Base-by-base conservation (phyloP, 2,113 vertebrate genomes). In the Nannospalax galili region DNA sequence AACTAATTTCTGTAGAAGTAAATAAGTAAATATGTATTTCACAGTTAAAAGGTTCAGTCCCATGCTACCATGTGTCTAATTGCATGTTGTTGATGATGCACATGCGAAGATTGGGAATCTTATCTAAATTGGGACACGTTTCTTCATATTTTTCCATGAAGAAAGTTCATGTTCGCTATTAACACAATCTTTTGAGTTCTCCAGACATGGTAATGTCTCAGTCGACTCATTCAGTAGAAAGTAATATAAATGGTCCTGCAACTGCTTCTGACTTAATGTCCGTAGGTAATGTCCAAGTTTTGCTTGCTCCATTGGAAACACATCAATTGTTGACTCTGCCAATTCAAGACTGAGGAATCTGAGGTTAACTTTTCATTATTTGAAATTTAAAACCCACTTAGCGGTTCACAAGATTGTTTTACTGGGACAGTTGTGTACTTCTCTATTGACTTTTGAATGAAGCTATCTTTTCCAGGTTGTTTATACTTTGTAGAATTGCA, bases 221-320 rank as follows among this genome's bases (percentile, higher is more conserved):
- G 78, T 92, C 69, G 16, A 86, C 32, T 86, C 60, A 94, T 92
- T 97, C 58, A 95, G 74, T 92, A 95, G 28, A 56, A 67, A 64
- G 30, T 87, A 96, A 93, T 90, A 96, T 88, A 96, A 86, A 94
- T 91, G 96, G 67, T 42, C 95, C 88, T 82, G 95, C 45, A 98
- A 81, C 28, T 92, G 48, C 62, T 96, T 96, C 94, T 96, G 94
- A 97, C 65, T 72, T 69, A 77, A 93, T 15, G 62, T 87, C 73
- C 92, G 60, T 92, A 97, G 98, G 97, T n/a, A n/a, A n/a, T n/a
- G n/a, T n/a, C n/a, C n/a, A 73, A 97, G 79, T 96, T 95, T 94
- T 96, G 69, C 73, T 96, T 97, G 70, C 56, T 97, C n/a, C 72
- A 35, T 88, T 93, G 91, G 84, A 97, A 97, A 94, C 48, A 90